Base-by-base conservation (phyloP, 2,888 invertebrate species). In the Polymixis flavicincta region DNA sequence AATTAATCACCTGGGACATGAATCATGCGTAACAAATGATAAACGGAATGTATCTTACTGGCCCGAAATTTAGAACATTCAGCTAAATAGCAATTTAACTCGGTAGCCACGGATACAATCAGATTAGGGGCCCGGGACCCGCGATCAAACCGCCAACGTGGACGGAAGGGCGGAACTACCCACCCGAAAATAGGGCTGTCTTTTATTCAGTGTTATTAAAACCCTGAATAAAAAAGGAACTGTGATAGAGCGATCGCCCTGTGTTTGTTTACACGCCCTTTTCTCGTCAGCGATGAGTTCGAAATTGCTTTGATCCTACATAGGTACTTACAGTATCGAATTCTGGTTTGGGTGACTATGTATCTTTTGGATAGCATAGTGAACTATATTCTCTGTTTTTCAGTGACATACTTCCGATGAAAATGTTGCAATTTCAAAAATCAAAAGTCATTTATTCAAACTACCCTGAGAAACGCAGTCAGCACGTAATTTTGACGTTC, bases 21-120 rank as follows among this genome's bases (percentile, higher is more conserved):
- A 52, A 55, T 19, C 72, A 65, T 72, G 32, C 52, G 9, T 67
- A 74, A 84, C 61, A 71, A 82, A 82, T 70, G 50, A 74, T 61
- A 37, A 48, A 68, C 74, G 42, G 32, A 73, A 72, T 76, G 48
- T 71, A 69, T 63, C 55, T 13, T 67, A 70, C 50, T 78, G 37
- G 28, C 50, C 68, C 37, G n/a, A n/a, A 74, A 75, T 83, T 76
- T 69, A 72, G 63, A 66, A 73, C 76, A 81, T 82, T 80, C 74
- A 57, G 71, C 71, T 79, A 83, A 84, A 88, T 75, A 79, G 79
- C 76, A 80, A 85, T 87, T 86, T 77, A 74, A 70, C 78, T 76
- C 61, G 70, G 59, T 55, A 57, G 64, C 80, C 74, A 65, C 73
- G 63, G 60, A 80, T 77, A 83, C 76, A 83, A 84, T 81, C 79